A percentile compares a stretch with the other conserved stretches of the same genome.
Conservation (phyloP, 1,140 invertebrate genomes). For the Lepeophtheirus salmonis region DNA sequence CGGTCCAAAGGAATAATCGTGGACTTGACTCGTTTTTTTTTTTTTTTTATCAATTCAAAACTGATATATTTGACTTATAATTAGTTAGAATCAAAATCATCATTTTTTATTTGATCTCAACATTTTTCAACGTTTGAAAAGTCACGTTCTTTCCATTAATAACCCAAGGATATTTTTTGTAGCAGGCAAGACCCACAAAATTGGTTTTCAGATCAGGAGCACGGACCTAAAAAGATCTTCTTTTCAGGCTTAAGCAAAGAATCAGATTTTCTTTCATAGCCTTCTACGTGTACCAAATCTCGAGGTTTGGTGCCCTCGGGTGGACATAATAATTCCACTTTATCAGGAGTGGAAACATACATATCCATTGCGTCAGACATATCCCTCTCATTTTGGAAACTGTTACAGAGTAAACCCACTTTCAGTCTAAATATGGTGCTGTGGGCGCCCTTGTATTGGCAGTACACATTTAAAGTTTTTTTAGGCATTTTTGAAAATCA, state of each 20-base stretch:
- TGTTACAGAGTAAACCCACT: no score
- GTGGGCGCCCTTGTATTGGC: no score
- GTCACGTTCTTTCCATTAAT: conserved; percentile 54
- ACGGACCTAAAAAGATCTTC: conserved; percentile 78
- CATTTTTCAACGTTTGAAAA: conserved; percentile 43
- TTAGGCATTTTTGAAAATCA: no score
- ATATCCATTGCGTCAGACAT: conserved; percentile 72
- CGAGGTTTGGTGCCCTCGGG: conserved; percentile 47
- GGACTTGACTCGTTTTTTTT: no score
- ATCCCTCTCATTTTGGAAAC: conserved; percentile 77
- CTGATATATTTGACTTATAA: no score
- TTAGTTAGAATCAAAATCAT: no score
- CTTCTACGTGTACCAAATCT: conserved; percentile 52
- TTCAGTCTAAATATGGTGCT: no score
- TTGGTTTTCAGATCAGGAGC: conserved; percentile 63
- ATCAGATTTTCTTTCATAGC: conserved; percentile 53
- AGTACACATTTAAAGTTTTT: no score
- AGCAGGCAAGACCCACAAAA: conserved; percentile 44
- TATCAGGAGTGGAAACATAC: conserved; percentile 53
- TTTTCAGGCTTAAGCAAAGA: conserved; percentile 71
- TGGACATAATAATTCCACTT: conserved; percentile 50
- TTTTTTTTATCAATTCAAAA: no score
- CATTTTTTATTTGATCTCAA: conserved; percentile 46
- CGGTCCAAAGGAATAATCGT: no score
- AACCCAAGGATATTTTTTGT: conserved; percentile 44